phyloP scores from a whole-genome alignment of 2,113 vertebrate genomes.

The Phylloscopus trochilus region DNA sequence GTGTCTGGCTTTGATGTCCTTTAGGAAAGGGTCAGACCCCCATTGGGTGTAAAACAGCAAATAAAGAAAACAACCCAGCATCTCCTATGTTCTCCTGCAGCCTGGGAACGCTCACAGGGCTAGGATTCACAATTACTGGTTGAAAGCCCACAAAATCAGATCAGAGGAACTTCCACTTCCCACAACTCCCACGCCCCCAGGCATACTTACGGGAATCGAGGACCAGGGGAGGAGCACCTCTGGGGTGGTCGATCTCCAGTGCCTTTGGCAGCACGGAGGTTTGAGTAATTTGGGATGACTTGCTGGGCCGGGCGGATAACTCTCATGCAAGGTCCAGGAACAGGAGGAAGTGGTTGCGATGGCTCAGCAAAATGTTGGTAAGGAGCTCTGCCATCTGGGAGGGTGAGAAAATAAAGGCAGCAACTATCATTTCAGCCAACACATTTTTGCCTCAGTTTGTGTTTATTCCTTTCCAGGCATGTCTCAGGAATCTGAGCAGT shows the following conservation, averaged over 20 bases:
- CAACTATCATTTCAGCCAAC: not conserved
- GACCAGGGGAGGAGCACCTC: conserved; percentile 8
- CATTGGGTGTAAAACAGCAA: not conserved
- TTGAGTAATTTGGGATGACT: conserved; percentile 58
- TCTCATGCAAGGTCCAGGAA: conserved; percentile 41
- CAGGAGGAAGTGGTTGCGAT: conserved; percentile 16
- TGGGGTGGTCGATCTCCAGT: not conserved
- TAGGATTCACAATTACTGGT: not conserved
- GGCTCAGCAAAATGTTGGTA: conserved; percentile 14
- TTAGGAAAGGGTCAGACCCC: not conserved
- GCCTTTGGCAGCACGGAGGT: conserved; percentile 11
- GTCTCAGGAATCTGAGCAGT: not conserved
- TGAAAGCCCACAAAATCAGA: not conserved
- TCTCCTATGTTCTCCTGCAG: not conserved
- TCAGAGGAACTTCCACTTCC: not conserved
- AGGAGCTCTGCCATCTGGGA: conserved; percentile 51
- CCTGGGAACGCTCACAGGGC: fast-evolving
- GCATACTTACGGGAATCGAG: conserved; percentile 54
- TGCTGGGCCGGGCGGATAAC: conserved; percentile 24
- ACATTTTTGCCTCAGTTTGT: not conserved
- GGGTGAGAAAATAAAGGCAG: conserved; percentile 43
- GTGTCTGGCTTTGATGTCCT: not conserved
- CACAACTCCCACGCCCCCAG: not conserved
- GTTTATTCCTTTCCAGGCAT: not conserved
- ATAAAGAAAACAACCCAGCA: not conserved